Evolutionary conservation across 1,140 invertebrate genomes (phyloP).

Genomic region (Drosophila parvula): DNA sequence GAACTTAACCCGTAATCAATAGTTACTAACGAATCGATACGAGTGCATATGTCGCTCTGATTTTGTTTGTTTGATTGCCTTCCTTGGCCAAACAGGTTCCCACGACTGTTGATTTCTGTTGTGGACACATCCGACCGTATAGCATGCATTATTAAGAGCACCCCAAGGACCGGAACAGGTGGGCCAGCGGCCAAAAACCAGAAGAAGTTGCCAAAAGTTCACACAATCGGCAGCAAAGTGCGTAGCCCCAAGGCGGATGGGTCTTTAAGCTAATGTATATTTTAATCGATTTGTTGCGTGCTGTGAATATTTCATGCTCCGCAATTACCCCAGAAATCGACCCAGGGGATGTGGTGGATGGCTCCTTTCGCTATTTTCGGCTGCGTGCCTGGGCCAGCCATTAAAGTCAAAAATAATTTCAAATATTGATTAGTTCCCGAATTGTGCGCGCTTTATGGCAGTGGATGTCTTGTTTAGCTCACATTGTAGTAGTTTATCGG

Average conservation of each 20-base stretch:
- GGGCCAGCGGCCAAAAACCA: slow-evolving; percentile 20
- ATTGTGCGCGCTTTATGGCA: slow-evolving; percentile 38
- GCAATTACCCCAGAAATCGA: slow-evolving; percentile 58
- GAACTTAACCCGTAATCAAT: slow-evolving; percentile 37
- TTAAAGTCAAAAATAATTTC: slow-evolving; percentile 79
- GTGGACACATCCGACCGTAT: not conserved
- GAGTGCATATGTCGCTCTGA: not conserved
- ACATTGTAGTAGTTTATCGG: slow-evolving; percentile 44
- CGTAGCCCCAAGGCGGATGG: slow-evolving; percentile 4
- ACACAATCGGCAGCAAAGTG: slow-evolving; percentile 18
- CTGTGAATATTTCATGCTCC: slow-evolving; percentile 57
- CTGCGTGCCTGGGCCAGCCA: slow-evolving; percentile 54
- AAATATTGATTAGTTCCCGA: slow-evolving; percentile 56
- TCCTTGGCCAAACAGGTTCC: slow-evolving; percentile 6
- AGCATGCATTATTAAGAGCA: slow-evolving; percentile 11
- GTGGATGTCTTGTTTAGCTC: slow-evolving; percentile 48
- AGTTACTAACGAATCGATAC: slow-evolving; percentile 34
- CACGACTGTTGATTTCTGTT: slow-evolving; percentile 7
- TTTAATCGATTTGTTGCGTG: slow-evolving; percentile 81
- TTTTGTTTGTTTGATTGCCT: not conserved
- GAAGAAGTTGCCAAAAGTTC: slow-evolving; percentile 41
- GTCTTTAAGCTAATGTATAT: slow-evolving; percentile 60
- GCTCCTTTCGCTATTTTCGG: slow-evolving; percentile 15
- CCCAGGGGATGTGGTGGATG: slow-evolving; percentile 17
- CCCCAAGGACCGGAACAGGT: slow-evolving; percentile 33